Base-by-base conservation (phyloP, 1,140 invertebrate species). In the Lepidurus packardi region DNA sequence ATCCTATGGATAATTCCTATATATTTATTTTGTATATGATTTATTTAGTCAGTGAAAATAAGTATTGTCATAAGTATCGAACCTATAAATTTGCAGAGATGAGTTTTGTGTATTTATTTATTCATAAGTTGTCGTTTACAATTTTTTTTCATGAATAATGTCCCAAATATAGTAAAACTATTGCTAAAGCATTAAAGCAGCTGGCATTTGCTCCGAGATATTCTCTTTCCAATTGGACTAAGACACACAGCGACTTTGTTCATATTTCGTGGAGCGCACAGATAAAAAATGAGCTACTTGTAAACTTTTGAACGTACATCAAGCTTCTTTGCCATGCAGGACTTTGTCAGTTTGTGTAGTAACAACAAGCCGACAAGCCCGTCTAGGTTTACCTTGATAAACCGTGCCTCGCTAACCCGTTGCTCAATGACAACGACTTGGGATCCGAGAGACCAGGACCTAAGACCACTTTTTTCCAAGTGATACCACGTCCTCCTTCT, bases 371-470 rank as follows among this genome's bases (percentile, higher is more conserved):
- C 53, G 53, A 65, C 53, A 65, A 65, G 53, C 53, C 53, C 53
- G 53, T 9, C 53, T 65, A 65, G 53, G 53, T 65, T 65, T 65
- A 65, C 53, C 53, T 65, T 65, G 53, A 65, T 65, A 65, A 65
- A 65, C 53, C 53, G 16, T 65, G 53, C 53, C 53, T 65, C 53
- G 53, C 21, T 65, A 65, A 65, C 53, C 53, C 53, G 53, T 65
- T 65, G 53, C 53, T 65, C 53, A 65, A 65, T 65, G 8, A 65
- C 53, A 65, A 65, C 53, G 53, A 65, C 53, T 65, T 65, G 53
- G 34, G n/a, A 65, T 21, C 21, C 21, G 53, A 16, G 53, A 65
- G 21, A 65, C n/a, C 16, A 65, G 21, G 53, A 7, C 16, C n/a
- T 65, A 65, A 65, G 13, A 65, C 53, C 21, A 65, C 13, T 65